phyloP scores from a whole-genome alignment of 2,888 invertebrate genomes.

The Himalopsyche tibetana region DNA sequence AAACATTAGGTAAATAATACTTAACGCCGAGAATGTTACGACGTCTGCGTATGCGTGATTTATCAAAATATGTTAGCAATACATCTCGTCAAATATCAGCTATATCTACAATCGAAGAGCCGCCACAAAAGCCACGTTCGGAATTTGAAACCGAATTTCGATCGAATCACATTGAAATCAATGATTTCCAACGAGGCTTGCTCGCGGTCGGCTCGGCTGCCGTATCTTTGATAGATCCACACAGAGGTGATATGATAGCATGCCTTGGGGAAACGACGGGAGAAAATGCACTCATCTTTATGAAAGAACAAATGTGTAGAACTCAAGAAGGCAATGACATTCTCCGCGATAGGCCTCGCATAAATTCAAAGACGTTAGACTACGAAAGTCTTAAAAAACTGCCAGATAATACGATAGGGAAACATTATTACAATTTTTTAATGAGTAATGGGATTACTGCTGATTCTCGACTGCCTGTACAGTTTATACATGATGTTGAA shows the following conservation, averaged over 20 bases:
- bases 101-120: background rate
- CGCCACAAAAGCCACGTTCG: background rate
- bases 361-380: slow-evolving; percentile 89
- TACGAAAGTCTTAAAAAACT: slow-evolving; percentile 82
- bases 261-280: slow-evolving; percentile 96
- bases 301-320: slow-evolving; percentile 85
- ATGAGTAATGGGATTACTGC: slow-evolving; percentile 92
- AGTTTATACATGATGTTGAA: slow-evolving; percentile 92
- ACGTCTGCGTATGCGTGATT: background rate
- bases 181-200: slow-evolving; percentile 84
- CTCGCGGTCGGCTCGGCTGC: slow-evolving; percentile 92
- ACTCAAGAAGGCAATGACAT: slow-evolving; percentile 88
- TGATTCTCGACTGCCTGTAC: slow-evolving; percentile 92
- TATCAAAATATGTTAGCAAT: background rate
- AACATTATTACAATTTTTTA: slow-evolving; percentile 90
- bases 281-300: slow-evolving; percentile 81
- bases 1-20: background rate
- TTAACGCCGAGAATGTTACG: background rate
- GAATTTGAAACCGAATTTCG: slow-evolving; percentile 80
- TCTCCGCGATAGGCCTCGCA: slow-evolving; percentile 87
- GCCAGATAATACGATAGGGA: slow-evolving; percentile 90
- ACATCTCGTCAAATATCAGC: slow-evolving; percentile 6
- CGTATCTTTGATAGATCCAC: slow-evolving; percentile 88
- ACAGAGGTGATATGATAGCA: slow-evolving; percentile 93
- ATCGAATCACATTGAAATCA: slow-evolving; percentile 80